Percentiles rank a stretch among this genome's conserved stretches.
phyloP scores from a whole-genome alignment of 2,888 invertebrate genomes.

The Hirtodrosophila duncani region DNA sequence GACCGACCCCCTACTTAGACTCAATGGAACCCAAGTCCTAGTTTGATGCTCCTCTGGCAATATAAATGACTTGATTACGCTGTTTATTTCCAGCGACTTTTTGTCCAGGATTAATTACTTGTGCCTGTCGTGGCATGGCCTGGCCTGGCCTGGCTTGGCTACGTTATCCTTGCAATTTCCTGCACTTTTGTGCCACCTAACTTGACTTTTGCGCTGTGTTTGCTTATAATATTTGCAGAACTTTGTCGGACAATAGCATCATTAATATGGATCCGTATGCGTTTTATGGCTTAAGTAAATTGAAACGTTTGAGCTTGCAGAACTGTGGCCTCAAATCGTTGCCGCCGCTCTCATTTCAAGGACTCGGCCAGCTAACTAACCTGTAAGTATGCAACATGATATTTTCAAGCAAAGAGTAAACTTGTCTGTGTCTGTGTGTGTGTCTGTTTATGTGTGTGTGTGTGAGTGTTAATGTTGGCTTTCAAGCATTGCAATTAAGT shows the following conservation, averaged over 20 bases:
- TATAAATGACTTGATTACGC: constrained; percentile 67
- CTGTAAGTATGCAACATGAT: constrained; percentile 75
- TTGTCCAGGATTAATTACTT: constrained; percentile 60
- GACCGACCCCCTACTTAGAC: constrained; percentile 15
- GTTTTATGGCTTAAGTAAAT: constrained; percentile 79
- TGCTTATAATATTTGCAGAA: constrained; percentile 77
- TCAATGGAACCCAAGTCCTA: not conserved
- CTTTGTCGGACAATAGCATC: constrained; percentile 87
- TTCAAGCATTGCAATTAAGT: constrained; percentile 43
- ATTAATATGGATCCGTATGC: constrained; percentile 83
- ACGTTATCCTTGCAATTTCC: constrained; percentile 65
- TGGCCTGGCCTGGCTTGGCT: too few relatives aligned
- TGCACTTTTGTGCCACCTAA: constrained; percentile 43
- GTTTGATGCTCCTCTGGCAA: constrained; percentile 18
- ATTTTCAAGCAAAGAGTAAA: too few relatives aligned
- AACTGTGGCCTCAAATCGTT: constrained; percentile 78
- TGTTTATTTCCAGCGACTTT: constrained; percentile 52
- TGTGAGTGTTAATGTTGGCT: constrained; percentile 55
- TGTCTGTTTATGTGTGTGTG: constrained; percentile 11
- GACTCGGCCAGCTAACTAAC: constrained; percentile 75
- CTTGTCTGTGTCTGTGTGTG: constrained; percentile 15
- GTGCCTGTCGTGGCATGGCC: too few relatives aligned
- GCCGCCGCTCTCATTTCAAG: constrained; percentile 77
- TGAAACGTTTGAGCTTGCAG: constrained; percentile 78
- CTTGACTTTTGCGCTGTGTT: constrained; percentile 44